These are phyloP conservation scores for Frieseomelitta varia DNA, from an alignment of 1,140 invertebrate genomes.

Conservation along the genomic window DNA sequence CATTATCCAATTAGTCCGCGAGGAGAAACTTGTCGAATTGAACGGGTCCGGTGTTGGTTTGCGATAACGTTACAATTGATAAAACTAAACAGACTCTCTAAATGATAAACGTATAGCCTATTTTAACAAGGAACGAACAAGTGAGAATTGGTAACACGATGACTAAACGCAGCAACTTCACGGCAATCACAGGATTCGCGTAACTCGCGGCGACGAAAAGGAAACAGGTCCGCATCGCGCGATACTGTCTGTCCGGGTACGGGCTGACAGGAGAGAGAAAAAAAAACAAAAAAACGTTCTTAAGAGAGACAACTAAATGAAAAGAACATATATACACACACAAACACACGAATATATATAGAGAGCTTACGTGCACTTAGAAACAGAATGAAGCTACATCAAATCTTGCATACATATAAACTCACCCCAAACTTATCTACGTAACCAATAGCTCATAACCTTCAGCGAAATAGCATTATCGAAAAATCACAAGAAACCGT, in stretches of 20 bases:
- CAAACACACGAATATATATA: background rate
- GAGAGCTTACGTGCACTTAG: background rate
- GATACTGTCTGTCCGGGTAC: conserved; percentile 19
- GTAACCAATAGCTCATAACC: conserved; percentile 41
- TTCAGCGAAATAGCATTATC: conserved; percentile 40
- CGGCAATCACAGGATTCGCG: conserved; percentile 28
- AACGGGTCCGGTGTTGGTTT: conserved; percentile 22
- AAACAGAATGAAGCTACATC: conserved; percentile 3
- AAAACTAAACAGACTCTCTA: conserved; percentile 15
- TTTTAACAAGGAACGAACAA: conserved; percentile 29
- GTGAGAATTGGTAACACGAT: conserved; percentile 5
- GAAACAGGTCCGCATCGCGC: conserved; percentile 40
- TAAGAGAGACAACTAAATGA: conserved; percentile 23
- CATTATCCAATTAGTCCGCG: conserved; percentile 63
- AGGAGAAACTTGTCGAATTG: conserved; percentile 10
- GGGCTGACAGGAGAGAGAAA: background rate
- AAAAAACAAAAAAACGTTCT: conserved; percentile 14
- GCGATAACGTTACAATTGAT: conserved; percentile 43
- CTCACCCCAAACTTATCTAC: conserved; percentile 31
- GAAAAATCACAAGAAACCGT: conserved; percentile 66
- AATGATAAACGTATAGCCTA: conserved; percentile 32
- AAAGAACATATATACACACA: conserved; percentile 2
- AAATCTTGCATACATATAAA: conserved; percentile 20
- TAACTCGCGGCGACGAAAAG: conserved; percentile 22
- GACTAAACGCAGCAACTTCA: conserved; percentile 38